Base-by-base conservation (phyloP, 2,888 invertebrate species). In the Zygothrica quintamaculata region DNA sequence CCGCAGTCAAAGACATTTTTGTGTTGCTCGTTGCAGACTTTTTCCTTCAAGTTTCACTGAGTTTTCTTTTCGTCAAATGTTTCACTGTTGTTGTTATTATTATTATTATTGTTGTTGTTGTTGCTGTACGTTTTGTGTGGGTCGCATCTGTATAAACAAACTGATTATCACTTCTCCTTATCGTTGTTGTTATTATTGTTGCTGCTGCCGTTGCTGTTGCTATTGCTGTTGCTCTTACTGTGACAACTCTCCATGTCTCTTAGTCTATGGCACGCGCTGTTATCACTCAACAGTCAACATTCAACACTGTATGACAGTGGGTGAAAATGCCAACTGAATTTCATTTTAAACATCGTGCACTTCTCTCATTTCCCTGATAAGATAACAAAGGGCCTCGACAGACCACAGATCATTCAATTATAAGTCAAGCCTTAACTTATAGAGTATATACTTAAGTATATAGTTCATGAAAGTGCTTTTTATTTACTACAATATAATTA, bases 31-130 rank as follows among this genome's bases (percentile, higher is more conserved):
- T 66, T 57, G 55, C 74, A 56, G 47, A 76, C 79, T 70, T 76
- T 87, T 88, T 78, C 69, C 87, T 60, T 62, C 65, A 78, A 74
- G 79, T 87, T 87, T 87, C 87, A 88, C 87, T 88, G 64, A 66
- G 70, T 86, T 87, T 75, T 72, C 84, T 76, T 80, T 85, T 60
- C 53, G 59, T 65, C 18, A 37, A 55, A 43, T 67, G 15, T 61
- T 43, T 51, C 46, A 48, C 50, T 44, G 13, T 37, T 37, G 26
- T 22, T 52, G 12, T 29, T 39, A 6, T 29, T 25, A 2, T 16
- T 40, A 18, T 26, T 12, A 25, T 22, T 40, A 11, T 50, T 46
- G 15, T 7, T 46, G 13, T 33, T 40, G 34, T 42, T 59, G 15
- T 18, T 33, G 15, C 25, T 34, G 26, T 48, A 12, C 42, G 42